phyloP scores from a whole-genome alignment of 2,888 invertebrate genomes.

The Cryptocephalus moraei region DNA sequence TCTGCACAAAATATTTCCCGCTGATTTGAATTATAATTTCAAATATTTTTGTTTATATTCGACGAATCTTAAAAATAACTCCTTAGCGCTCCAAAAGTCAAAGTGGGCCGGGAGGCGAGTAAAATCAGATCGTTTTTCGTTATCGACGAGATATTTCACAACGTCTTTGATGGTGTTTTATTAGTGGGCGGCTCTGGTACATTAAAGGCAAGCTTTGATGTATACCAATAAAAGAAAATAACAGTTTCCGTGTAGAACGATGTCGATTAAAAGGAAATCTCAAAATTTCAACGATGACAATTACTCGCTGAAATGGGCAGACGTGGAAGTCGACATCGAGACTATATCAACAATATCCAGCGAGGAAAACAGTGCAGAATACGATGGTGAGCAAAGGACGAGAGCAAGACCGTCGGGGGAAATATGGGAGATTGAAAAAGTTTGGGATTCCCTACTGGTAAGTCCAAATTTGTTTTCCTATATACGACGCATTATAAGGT shows the following conservation, averaged over 20 bases:
- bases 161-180: no score
- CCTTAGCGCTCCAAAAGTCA: not conserved
- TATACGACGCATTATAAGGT: no score
- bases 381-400: conserved; percentile 23
- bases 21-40: conserved; percentile 2
- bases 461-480: conserved; percentile 4
- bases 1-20: not conserved
- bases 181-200: no score
- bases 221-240: no score
- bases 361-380: conserved; percentile 42
- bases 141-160: no score
- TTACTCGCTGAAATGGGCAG: conserved; percentile 1
- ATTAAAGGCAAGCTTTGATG: no score
- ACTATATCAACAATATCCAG: conserved; percentile 38
- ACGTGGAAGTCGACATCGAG: conserved; percentile 13
- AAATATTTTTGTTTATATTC: conserved; percentile 4
- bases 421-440: conserved; percentile 29
- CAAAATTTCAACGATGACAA: not conserved
- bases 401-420: conserved; percentile 25
- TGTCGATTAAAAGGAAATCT: no score
- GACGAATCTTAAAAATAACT: conserved; percentile 6
- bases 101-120: no score
- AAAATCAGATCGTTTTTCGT: no score
- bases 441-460: conserved; percentile 30
- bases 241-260: no score